Base-by-base conservation (phyloP, 2,113 vertebrate genomes). In the Heterotilapia buettikoferi region DNA sequence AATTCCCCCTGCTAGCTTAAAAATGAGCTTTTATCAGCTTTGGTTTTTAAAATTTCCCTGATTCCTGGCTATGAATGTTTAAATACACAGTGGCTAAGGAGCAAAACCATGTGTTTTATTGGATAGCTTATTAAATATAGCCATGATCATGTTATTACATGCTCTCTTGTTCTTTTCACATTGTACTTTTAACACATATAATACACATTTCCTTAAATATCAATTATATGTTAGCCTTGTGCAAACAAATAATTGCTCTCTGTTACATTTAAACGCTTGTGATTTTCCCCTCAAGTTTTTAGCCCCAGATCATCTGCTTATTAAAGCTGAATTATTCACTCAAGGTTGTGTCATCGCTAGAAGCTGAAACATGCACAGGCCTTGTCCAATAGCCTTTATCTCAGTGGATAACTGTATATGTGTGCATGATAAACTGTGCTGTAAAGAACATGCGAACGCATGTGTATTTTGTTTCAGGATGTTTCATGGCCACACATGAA, bases 321-420 rank as follows among this genome's bases (percentile, higher is more conserved):
- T 94, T 89, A 90, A 85, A 83, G 84, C 90, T 84, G 71, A 86
- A 89, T 96, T 95, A 93, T 93, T 94, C 94, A 96, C 80, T 94
- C 93, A 95, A 96, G 94, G 95, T 95, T 94, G 87, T 88, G 94
- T 94, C 94, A 92, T 94, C 93, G 94, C 96, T 93, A 63, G 79
- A 38, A 96, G 95, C 93, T 29, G 86, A 73, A 85, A 61, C 87
- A 33, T 89, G 92, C 89, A 68, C 89, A 56, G 85, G 88, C 88
- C 94, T 87, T 95, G 95, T 96, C 95, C 91, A 88, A 91, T 71
- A 83, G 53, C 82, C 86, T 95, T 95, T 95, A 92, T 87, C 80
- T 96, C 95, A 95, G 82, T 19, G 16, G 85, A 82, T 93, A 90
- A 90, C 91, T 47, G 84, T 84, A 84, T 91, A 87, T 66, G 81